Base-by-base conservation (phyloP, 1,140 invertebrate species). In the Macrostomum lignano region DNA sequence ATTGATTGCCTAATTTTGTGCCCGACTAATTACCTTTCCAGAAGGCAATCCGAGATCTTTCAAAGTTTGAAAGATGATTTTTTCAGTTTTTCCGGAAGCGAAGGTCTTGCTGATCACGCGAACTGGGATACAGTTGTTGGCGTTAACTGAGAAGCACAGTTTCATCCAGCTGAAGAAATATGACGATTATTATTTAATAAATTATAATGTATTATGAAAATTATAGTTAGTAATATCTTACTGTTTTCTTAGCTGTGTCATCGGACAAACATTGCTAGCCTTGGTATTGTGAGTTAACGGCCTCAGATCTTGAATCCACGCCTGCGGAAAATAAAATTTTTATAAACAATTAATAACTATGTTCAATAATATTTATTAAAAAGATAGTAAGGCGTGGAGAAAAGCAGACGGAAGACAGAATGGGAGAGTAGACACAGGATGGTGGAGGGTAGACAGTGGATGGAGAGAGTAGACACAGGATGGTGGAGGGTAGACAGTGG, bases 181-280 rank as follows among this genome's bases (percentile, higher is more conserved):
- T n/a, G n/a, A 24, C n/a, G 23, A 24, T 9, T 24, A 24, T 9
- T 24, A 24, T 24, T 24, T 13, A 28, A 13, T 15, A 14, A 26
- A 25, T 2, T 17, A 10, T n/a, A n/a, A 28, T 9, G 29, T 20
- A 24, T 26, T 1, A 19, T 19, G 10, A n/a, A 28, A 28, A 5
- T 9, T 5, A 28, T 28, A 15, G 6, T 30, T 26, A 10, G 19
- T 15, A 5, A 28, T 26, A 21, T 47, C 78, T 69, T 70, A 94
- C 84, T 96, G 86, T 66, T 96, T 96, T 70, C 81, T 84, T 20
- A 98, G 64, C 57, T 72, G 82, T 23, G 71, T 88, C 46, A 73
- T 71, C 3, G 79, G 76, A 59, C 86, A 96, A 35, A 88, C 71
- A 61, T 94, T 93, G 57, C 72, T 81, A 17, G 55, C 76, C 67